Evolutionary conservation across 2,888 invertebrate species (phyloP).

Genomic region (Aspidapion aeneum): DNA sequence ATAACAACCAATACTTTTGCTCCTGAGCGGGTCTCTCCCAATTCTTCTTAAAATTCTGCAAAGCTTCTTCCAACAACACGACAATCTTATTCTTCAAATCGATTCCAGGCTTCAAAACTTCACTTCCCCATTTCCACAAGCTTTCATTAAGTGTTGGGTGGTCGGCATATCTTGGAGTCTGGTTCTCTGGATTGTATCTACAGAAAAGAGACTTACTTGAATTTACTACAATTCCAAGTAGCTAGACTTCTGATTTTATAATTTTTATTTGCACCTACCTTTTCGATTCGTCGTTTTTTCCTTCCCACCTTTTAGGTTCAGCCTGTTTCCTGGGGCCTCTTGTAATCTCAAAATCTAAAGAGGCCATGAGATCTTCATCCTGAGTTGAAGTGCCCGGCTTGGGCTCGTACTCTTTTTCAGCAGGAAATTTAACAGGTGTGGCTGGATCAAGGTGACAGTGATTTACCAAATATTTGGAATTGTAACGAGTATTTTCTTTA

Average conservation of each 20-base stretch:
- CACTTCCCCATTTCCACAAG: slow-evolving; percentile 43
- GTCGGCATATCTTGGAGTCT: background rate
- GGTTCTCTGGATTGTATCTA: too few species aligned
- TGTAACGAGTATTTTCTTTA: background rate
- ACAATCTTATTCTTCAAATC: slow-evolving; percentile 43
- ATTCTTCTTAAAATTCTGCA: slow-evolving; percentile 28
- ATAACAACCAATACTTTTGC: slow-evolving; percentile 17
- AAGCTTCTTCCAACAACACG: slow-evolving; percentile 35
- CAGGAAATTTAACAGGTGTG: slow-evolving; percentile 10
- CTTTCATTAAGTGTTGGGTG: slow-evolving; percentile 16
- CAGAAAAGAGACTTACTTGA: too few species aligned
- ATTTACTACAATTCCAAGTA: too few species aligned
- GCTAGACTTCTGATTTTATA: too few species aligned
- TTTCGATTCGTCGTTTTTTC: too few species aligned
- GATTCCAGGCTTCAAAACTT: slow-evolving; percentile 40
- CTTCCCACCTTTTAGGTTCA: too few species aligned
- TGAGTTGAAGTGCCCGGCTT: slow-evolving; percentile 9
- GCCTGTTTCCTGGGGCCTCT: too few species aligned
- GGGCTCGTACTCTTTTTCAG: slow-evolving; percentile 24
- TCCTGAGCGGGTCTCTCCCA: slow-evolving; percentile 23
- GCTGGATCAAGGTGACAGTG: background rate
- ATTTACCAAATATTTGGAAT: background rate
- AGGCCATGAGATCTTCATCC: background rate
- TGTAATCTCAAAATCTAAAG: too few species aligned
- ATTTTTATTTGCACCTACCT: too few species aligned